Conservation (phyloP, 2,113 vertebrate genomes). For the Cynocephalus volans region DNA sequence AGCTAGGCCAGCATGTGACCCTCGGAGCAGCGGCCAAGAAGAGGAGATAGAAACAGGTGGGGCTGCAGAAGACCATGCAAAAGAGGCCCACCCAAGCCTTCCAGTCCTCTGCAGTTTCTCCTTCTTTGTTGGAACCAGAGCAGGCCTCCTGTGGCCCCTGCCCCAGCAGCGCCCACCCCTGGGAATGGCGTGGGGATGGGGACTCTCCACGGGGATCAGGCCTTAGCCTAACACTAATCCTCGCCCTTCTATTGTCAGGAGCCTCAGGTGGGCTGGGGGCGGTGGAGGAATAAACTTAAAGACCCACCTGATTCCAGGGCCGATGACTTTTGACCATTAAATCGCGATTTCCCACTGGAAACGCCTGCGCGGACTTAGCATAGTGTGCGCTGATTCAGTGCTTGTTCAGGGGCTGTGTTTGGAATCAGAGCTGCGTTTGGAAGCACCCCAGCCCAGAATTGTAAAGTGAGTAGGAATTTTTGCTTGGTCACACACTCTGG, state of each 20-base stretch:
- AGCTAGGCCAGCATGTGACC: not conserved
- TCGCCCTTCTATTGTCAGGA: not conserved
- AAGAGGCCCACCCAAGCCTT: not conserved
- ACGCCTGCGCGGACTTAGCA: not conserved
- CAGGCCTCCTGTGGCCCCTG: not conserved
- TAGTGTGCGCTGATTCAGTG: not conserved
- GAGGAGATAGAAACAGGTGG: not conserved
- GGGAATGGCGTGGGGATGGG: not conserved
- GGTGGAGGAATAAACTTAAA: not conserved
- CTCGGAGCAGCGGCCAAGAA: not conserved
- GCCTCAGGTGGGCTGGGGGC: not conserved
- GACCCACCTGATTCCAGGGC: not conserved
- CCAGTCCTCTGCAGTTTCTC: not conserved
- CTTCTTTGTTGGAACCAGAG: not conserved
- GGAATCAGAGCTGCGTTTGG: not conserved
- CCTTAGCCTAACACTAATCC: not conserved
- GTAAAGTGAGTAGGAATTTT: not conserved
- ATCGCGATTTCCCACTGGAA: not conserved
- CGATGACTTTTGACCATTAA: not conserved
- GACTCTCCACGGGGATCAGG: not conserved
- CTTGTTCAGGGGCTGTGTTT: not conserved
- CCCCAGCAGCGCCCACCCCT: not conserved
- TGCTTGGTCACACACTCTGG: constrained; percentile 41
- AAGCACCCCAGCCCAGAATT: not conserved
- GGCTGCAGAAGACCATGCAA: not conserved